A percentile compares a stretch with the other conserved stretches of the same genome.
These are phyloP conservation scores for Acipenser transmontanus DNA, from an alignment of 2,797 vertebrate genomes.

Conservation along the genomic window DNA sequence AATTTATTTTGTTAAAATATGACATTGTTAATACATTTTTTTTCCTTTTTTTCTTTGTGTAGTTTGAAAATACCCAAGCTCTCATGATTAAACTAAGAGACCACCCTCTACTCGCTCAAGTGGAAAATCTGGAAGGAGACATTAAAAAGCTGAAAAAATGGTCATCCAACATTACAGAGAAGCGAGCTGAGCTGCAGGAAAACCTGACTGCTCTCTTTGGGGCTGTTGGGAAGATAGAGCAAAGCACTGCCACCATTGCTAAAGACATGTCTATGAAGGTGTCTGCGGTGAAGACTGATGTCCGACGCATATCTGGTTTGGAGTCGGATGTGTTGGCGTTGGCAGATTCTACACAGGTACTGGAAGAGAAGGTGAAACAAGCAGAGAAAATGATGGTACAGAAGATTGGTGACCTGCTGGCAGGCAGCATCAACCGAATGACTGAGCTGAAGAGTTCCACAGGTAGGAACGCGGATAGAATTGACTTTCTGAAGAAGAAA, in stretches of 20 bases:
- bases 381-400: conserved; percentile 68
- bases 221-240: conserved; percentile 62
- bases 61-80: conserved; percentile 69
- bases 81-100: conserved; percentile 56
- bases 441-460: conserved; percentile 59
- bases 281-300: conserved; percentile 76
- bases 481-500: conserved; percentile 52
- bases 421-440: conserved; percentile 76
- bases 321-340: conserved; percentile 66
- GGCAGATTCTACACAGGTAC: conserved; percentile 56
- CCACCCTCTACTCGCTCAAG: conserved; percentile 46
- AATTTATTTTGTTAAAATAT: not conserved
- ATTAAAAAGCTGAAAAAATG: conserved; percentile 60
- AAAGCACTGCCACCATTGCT: conserved; percentile 55
- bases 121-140: conserved; percentile 65
- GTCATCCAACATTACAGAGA: conserved; percentile 54
- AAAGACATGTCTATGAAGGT: conserved; percentile 68
- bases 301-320: conserved; percentile 84
- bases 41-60: conserved; percentile 33
- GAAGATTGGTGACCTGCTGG: conserved; percentile 76
- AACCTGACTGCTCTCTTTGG: conserved; percentile 59
- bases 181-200: conserved; percentile 54
- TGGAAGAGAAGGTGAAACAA: conserved; percentile 67
- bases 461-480: conserved; percentile 62
- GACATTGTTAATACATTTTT: not conserved